These are phyloP conservation scores for Cyanistes caeruleus DNA, from an alignment of 2,113 vertebrate genomes.

Conservation along the genomic window DNA sequence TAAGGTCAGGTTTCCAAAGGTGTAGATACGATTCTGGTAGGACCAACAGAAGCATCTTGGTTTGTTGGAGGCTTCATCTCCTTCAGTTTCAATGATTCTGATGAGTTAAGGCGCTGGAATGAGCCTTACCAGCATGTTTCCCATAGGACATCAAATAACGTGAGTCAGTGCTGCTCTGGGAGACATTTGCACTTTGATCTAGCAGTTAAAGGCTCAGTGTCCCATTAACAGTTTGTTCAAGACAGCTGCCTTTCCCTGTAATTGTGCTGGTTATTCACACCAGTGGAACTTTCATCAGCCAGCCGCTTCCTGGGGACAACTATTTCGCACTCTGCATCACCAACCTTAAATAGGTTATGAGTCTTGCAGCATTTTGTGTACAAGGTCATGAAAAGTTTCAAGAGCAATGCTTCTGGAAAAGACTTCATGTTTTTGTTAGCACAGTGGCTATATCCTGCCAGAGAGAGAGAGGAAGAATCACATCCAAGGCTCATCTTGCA, in stretches of 20 bases:
- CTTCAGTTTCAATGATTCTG: neutral
- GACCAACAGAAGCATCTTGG: neutral
- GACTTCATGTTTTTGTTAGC: neutral
- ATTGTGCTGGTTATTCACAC: slow-evolving; percentile 39
- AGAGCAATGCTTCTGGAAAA: neutral
- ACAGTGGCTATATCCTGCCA: neutral
- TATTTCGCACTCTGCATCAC: slow-evolving; percentile 11
- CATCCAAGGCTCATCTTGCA: neutral
- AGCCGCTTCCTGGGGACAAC: neutral
- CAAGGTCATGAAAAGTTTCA: neutral
- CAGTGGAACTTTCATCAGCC: slow-evolving; percentile 20
- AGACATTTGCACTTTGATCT: slow-evolving; percentile 38
- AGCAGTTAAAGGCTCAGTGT: slow-evolving; percentile 15
- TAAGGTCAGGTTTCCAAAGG: neutral
- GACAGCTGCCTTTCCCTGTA: slow-evolving; percentile 28
- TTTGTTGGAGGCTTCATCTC: neutral
- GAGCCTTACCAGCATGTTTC: neutral
- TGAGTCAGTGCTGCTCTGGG: slow-evolving; percentile 10
- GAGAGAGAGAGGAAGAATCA: neutral
- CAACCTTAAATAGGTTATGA: neutral
- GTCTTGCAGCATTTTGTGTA: neutral
- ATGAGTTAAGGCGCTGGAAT: slow-evolving; percentile 9
- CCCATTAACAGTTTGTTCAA: neutral
- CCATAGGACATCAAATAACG: neutral
- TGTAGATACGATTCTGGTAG: neutral